Evolutionary conservation across 2,888 invertebrate genomes (phyloP), one percentile per base, ranked within the genome.

Genomic region (Parnassius apollo): DNA sequence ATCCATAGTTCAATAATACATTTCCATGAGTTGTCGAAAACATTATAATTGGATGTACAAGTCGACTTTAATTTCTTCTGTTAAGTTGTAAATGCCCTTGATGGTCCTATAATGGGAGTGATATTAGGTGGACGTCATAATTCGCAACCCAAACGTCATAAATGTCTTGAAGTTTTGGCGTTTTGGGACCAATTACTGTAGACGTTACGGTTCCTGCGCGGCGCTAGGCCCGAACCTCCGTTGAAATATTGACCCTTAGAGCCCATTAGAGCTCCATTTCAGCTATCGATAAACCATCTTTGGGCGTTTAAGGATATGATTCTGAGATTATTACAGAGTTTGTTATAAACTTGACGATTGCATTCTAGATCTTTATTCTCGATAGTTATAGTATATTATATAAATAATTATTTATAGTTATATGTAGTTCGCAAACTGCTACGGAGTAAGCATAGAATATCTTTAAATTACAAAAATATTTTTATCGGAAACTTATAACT

Each of bases 171-270:
- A 78, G 75, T 76, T 73, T 35, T 65, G 66, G 68, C 74, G 72
- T 72, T 71, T 76, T 75, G 82, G 80, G 83, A 80, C 79, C 86
- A 82, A 87, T 88, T 85, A 87, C 82, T 73, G 72, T 72, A 70
- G 71, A 74, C 75, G 76, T 81, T 79, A 76, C 68, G 73, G 71
- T 67, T 71, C 71, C 68, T 70, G 73, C 71, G 68, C 67, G 71
- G 73, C 71, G 68, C 67, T 74, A 75, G 74, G 75, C 75, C 73
- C 72, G 74, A 72, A 71, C 68, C 70, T 62, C 55, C 75, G 71
- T 82, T 89, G 81, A 88, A 86, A 85, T 90, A 90, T 87, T 85
- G 84, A 85, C 85, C 85, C 80, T 80, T 77, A 82, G 85, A 82
- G 80, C 75, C 83, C 83, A 88, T 89, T 89, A 89, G 77, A 79